Evolutionary conservation across 2,113 vertebrate genomes (phyloP).

Genomic region (Porphyrio hochstetteri): DNA sequence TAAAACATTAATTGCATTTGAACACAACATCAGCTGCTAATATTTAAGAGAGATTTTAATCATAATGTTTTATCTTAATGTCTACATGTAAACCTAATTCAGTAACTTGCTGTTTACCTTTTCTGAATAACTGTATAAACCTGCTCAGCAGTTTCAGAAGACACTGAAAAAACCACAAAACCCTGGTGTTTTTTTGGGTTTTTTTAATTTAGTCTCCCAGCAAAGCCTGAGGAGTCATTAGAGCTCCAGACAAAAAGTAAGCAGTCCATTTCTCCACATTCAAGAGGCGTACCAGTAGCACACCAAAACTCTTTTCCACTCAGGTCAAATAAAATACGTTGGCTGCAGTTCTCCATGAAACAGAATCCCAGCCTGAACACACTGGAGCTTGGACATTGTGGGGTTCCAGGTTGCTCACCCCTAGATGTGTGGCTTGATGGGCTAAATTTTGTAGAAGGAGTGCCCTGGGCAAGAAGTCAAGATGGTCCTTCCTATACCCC

Average conservation of each 20-base stretch:
- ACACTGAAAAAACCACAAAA: background rate
- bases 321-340: background rate
- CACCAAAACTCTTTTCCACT: background rate
- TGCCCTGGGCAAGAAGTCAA: background rate
- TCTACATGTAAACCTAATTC: background rate
- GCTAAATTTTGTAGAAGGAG: background rate
- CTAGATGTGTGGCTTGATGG: background rate
- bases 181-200: no score
- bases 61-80: background rate
- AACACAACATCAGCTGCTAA: background rate
- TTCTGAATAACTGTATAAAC: constrained; percentile 16
- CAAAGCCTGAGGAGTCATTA: background rate
- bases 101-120: constrained; percentile 11
- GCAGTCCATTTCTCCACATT: background rate
- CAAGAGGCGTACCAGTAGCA: background rate
- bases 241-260: background rate
- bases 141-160: constrained; percentile 15
- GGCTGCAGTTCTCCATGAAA: background rate
- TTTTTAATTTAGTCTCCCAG: background rate
- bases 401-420: background rate
- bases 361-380: background rate
- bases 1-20: background rate
- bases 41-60: background rate
- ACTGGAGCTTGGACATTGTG: rapidly evolving
- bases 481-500: background rate